phyloP scores from a whole-genome alignment of 2,113 vertebrate species.

The Proterorhinus semilunaris region DNA sequence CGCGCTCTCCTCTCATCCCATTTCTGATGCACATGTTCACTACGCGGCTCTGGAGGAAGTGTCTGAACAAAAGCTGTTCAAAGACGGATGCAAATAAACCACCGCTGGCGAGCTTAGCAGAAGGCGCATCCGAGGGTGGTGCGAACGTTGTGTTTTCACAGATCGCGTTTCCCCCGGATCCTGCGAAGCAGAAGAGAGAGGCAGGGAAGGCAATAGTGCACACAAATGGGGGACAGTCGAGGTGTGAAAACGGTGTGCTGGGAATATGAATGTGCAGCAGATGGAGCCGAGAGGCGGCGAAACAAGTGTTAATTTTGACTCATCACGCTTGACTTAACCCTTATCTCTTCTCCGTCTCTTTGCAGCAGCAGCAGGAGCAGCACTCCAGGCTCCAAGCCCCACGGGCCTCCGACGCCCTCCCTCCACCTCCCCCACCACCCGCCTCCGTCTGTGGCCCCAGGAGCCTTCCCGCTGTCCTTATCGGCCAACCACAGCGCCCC shows the following conservation, averaged over 20 bases:
- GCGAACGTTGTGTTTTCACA: conserved; percentile 43
- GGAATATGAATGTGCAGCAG: conserved; percentile 48
- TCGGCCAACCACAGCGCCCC: conserved; percentile 82
- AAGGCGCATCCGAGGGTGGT: conserved; percentile 51
- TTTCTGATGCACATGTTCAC: conserved; percentile 60
- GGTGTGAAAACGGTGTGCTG: conserved; percentile 57
- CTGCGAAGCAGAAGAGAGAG: conserved; percentile 43
- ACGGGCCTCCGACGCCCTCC: conserved; percentile 71
- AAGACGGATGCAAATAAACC: conserved; percentile 55
- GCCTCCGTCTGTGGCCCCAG: conserved; percentile 63
- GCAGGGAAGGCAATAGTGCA: conserved; percentile 41
- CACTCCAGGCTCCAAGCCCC: conserved; percentile 89
- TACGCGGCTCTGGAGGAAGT: conserved; percentile 58
- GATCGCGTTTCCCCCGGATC: conserved; percentile 51
- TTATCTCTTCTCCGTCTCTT: conserved; percentile 31
- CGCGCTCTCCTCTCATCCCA: conserved; percentile 46
- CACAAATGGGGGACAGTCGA: conserved; percentile 51
- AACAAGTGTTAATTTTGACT: conserved; percentile 59
- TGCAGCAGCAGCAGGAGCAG: conserved; percentile 94
- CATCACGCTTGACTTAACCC: conserved; percentile 49
- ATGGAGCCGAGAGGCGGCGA: conserved; percentile 54
- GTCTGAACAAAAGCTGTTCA: conserved; percentile 56
- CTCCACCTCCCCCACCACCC: conserved; percentile 84
- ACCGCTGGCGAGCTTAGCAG: conserved; percentile 44
- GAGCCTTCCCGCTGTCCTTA: conserved; percentile 85